Evolutionary conservation across 2,797 vertebrate genomes (phyloP).

Genomic region (Phataginus tricuspis): DNA sequence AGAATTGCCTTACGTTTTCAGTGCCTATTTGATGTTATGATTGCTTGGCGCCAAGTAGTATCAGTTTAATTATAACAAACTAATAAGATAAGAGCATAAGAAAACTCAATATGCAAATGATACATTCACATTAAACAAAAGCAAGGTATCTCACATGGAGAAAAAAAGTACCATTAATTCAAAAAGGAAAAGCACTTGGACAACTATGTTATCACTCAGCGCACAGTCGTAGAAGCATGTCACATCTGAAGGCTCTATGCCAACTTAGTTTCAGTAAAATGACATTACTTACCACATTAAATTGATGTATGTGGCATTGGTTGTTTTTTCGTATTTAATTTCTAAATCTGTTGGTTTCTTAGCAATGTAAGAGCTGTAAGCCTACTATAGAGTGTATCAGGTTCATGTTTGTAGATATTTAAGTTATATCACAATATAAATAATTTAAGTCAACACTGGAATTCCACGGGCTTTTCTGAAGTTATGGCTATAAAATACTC

Average conservation of each 20-base stretch:
- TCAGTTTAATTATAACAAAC: constrained; percentile 1
- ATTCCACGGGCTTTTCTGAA: not conserved
- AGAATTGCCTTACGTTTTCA: not conserved
- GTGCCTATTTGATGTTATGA: not conserved
- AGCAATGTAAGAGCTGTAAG: not conserved
- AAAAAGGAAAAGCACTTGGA: not conserved
- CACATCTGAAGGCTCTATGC: not conserved
- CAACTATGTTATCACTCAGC: not conserved
- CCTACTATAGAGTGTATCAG: not conserved
- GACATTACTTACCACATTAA: not conserved
- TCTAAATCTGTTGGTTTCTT: constrained; percentile 3
- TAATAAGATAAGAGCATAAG: not conserved
- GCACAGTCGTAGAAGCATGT: not conserved
- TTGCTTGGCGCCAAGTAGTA: not conserved
- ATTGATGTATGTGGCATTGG: not conserved
- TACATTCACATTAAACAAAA: constrained; percentile 30
- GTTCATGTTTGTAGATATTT: not conserved
- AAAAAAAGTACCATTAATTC: not conserved
- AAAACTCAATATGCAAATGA: not conserved
- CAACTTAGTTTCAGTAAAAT: constrained; percentile 6
- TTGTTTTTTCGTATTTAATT: constrained; percentile 43
- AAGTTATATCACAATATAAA: not conserved
- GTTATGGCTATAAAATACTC: not conserved
- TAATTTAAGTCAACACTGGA: constrained; percentile 6
- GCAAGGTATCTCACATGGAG: not conserved